phyloP scores from a whole-genome alignment of 2,113 vertebrate species.

The Rhagologus leucostigma region DNA sequence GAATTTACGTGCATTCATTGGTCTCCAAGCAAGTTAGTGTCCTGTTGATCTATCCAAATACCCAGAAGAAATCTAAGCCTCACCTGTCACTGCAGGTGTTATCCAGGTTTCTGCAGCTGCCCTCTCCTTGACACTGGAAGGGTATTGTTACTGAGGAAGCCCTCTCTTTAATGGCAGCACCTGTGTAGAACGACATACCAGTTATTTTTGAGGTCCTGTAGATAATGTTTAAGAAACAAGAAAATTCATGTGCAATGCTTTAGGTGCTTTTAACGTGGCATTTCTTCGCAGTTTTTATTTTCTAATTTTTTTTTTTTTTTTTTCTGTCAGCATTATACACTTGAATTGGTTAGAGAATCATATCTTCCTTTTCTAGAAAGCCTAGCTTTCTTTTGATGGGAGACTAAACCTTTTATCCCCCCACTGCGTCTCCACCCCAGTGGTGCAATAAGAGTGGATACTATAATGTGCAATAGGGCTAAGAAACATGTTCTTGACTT shows the following conservation, averaged over 20 bases:
- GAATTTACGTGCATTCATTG: not conserved
- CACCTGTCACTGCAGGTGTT: not conserved
- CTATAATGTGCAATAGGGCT: not conserved
- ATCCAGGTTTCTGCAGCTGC: not conserved
- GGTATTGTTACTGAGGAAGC: not conserved
- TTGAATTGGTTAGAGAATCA: not conserved
- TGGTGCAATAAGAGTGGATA: not conserved
- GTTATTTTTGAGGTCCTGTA: not conserved
- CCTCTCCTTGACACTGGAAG: not conserved
- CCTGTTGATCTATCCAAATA: not conserved
- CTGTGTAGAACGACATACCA: not conserved
- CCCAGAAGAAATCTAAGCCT: not conserved
- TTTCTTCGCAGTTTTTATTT: not conserved
- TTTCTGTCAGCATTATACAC: not conserved
- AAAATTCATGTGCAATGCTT: not conserved
- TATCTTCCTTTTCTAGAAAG: not conserved
- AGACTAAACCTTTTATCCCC: not conserved
- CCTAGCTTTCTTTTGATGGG: rapidly evolving
- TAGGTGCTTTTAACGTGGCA: not conserved
- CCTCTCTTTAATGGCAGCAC: not conserved
- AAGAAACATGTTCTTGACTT: not conserved
- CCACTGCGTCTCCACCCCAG: not conserved
- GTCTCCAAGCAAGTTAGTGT: not conserved
- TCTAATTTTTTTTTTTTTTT: too few species aligned
- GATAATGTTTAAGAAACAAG: not conserved